Conservation (phyloP, 2,113 vertebrate species). For the Pomatorhinus ruficollis region DNA sequence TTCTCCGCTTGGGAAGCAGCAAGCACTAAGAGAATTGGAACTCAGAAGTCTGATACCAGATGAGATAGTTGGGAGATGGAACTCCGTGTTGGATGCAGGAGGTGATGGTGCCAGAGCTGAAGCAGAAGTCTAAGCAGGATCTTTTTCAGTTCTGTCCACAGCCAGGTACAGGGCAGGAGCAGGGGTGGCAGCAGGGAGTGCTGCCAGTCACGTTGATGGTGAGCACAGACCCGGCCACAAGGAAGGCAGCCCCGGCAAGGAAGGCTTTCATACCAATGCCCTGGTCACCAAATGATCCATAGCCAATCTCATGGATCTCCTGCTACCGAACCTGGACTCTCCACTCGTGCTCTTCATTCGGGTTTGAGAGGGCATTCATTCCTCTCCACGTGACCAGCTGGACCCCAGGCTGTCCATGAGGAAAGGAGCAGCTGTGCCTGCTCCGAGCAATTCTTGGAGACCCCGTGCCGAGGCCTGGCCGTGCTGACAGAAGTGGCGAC, state of each 20-base stretch:
- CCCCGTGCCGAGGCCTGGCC: neutral
- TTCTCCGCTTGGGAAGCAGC: neutral
- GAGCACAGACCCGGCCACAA: neutral
- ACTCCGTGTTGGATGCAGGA: fast-evolving
- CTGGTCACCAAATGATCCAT: neutral
- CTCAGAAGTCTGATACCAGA: neutral
- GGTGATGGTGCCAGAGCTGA: neutral
- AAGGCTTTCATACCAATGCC: fast-evolving
- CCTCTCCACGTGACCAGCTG: fast-evolving
- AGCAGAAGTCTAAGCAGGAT: neutral
- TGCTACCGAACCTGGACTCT: fast-evolving
- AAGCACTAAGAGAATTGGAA: neutral
- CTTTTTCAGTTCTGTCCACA: neutral
- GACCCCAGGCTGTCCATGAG: neutral
- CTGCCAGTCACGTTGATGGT: fast-evolving
- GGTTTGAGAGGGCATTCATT: too few species aligned
- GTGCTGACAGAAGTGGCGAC: neutral
- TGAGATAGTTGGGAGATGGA: neutral
- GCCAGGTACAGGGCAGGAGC: neutral
- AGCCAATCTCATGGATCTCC: neutral
- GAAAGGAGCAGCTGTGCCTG: neutral
- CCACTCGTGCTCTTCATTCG: neutral
- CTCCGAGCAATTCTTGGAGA: neutral
- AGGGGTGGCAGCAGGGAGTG: neutral
- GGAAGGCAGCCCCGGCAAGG: neutral